phyloP scores from a whole-genome alignment of 2,888 invertebrate species.

The Quadroppia sp. region DNA sequence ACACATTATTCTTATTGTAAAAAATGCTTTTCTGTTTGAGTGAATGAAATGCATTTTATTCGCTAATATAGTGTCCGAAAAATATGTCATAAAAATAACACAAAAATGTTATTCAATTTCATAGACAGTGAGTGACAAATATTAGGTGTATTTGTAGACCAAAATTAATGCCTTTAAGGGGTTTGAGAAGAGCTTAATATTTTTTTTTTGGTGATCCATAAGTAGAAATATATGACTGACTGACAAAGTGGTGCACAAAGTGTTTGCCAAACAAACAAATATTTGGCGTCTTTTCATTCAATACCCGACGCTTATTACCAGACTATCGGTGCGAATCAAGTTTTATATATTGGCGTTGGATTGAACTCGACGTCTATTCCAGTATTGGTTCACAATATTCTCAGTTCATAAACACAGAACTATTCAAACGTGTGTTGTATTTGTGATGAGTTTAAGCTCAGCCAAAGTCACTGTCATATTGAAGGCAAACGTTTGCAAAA shows the following conservation, averaged over 20 bases:
- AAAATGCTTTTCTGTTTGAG: not conserved
- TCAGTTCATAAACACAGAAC: conserved; percentile 4
- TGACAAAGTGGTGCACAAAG: conserved; percentile 4
- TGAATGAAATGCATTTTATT: too few relatives aligned
- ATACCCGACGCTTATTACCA: not conserved
- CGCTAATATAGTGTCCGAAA: not conserved
- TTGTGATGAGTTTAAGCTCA: conserved; percentile 11
- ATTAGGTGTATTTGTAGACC: not conserved
- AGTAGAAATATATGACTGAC: conserved; percentile 26
- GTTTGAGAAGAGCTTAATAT: not conserved
- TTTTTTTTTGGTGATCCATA: conserved; percentile 3
- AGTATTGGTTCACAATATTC: too few relatives aligned
- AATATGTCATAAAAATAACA: not conserved
- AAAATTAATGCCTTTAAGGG: conserved; percentile 6
- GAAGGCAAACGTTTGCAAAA: conserved; percentile 20
- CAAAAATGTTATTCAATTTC: not conserved
- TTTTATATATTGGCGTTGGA: not conserved
- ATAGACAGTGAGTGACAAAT: conserved; percentile 19
- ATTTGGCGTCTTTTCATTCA: conserved; percentile 21
- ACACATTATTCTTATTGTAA: not conserved
- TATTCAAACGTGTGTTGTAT: conserved; percentile 20
- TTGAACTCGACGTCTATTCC: conserved; percentile 11
- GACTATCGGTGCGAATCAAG: not conserved
- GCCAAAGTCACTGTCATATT: conserved; percentile 21
- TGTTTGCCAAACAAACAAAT: conserved; percentile 26